A percentile compares a stretch with the other conserved stretches of the same genome.
Conservation (phyloP, 2,888 invertebrate genomes). For the Ptilodon capucinus region DNA sequence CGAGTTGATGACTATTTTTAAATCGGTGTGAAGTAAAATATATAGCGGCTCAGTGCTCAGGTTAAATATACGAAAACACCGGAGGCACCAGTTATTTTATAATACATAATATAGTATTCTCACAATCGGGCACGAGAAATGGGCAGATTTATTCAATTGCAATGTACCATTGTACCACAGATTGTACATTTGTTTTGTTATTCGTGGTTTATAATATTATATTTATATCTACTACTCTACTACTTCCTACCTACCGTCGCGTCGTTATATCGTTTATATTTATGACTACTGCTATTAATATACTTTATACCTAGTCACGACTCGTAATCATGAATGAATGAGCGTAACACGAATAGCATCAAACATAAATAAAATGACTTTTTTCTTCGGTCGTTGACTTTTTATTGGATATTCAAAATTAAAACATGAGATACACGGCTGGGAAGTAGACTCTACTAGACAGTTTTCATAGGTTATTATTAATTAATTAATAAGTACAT, state of each 20-base stretch:
- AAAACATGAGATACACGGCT: not conserved
- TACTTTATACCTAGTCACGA: not conserved
- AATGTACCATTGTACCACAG: too few relatives aligned
- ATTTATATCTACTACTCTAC: not conserved
- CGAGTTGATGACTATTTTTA: conserved; percentile 65
- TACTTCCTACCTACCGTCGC: not conserved
- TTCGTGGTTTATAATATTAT: not conserved
- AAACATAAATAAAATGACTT: not conserved
- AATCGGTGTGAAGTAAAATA: conserved; percentile 50
- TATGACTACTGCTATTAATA: not conserved
- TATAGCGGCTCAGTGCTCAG: conserved; percentile 42
- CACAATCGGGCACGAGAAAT: too few relatives aligned
- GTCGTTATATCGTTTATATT: not conserved
- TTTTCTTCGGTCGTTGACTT: not conserved
- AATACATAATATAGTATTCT: conserved; percentile 4
- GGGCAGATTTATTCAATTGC: too few relatives aligned
- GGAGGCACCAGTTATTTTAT: conserved; percentile 7
- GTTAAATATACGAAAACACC: conserved; percentile 34
- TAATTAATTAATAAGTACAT: not conserved
- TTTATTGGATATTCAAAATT: not conserved
- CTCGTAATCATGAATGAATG: not conserved
- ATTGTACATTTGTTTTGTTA: too few relatives aligned
- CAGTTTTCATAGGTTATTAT: not conserved
- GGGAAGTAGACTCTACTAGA: too few relatives aligned
- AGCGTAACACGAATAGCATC: not conserved